Percentiles rank a stretch among this genome's conserved stretches.
These are phyloP conservation scores for Heliconius eleuchia DNA, from an alignment of 1,140 invertebrate species.

Conservation along the genomic window DNA sequence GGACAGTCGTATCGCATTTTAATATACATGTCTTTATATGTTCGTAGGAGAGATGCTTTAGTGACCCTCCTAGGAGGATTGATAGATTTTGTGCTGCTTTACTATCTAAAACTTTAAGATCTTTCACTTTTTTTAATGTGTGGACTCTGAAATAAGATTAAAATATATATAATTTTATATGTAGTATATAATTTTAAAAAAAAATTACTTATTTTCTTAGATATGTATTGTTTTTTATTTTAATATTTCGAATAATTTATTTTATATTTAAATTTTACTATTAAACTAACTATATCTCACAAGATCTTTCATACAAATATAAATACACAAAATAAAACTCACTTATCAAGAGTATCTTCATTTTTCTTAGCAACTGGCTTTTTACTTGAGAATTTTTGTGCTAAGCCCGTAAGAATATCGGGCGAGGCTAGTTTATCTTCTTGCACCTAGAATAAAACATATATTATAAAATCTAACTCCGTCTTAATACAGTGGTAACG, in stretches of 20 bases:
- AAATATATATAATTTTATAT: too few relatives aligned
- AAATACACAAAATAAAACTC: constrained; percentile 49
- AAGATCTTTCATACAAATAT: too few relatives aligned
- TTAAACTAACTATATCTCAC: too few relatives aligned
- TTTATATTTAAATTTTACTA: too few relatives aligned
- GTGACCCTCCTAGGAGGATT: constrained; percentile 92
- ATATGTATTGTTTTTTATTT: too few relatives aligned
- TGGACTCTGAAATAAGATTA: constrained; percentile 74
- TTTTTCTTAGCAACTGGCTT: constrained; percentile 88
- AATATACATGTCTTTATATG: constrained; percentile 93
- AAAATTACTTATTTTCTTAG: too few relatives aligned
- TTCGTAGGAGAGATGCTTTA: constrained; percentile 94
- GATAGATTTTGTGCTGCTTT: constrained; percentile 98
- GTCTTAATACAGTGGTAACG: too few relatives aligned
- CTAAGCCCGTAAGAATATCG: constrained; percentile 92
- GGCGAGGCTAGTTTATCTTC: constrained; percentile 94
- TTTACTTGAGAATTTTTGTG: constrained; percentile 93
- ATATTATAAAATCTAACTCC: not conserved
- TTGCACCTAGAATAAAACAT: constrained; percentile 82
- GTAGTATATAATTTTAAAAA: too few relatives aligned
- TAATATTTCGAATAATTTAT: too few relatives aligned
- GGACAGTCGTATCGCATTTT: constrained; percentile 91
- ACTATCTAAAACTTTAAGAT: constrained; percentile 94
- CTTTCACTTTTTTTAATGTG: constrained; percentile 92
- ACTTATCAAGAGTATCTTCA: constrained; percentile 88